These are phyloP conservation scores for Lasioglossum marginatum DNA, from an alignment of 2,888 invertebrate species.

Conservation along the genomic window DNA sequence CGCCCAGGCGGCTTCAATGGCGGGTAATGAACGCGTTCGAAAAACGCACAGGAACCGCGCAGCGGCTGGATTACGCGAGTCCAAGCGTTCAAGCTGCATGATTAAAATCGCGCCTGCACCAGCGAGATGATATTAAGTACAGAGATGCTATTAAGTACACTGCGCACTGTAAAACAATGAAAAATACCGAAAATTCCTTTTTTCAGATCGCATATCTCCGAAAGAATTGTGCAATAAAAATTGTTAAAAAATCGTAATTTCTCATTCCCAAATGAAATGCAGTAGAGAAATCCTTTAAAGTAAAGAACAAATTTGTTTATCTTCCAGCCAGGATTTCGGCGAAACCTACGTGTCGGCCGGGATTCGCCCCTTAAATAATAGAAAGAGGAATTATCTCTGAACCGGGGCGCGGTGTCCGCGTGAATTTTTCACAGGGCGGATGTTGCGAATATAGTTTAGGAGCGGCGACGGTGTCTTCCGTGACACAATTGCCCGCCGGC, in stretches of 20 bases:
- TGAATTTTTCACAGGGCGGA: slow-evolving; percentile 2
- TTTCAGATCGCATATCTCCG: not conserved
- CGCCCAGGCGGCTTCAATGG: slow-evolving; percentile 13
- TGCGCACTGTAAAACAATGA: not conserved
- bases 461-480: not conserved
- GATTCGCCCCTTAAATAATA: not conserved
- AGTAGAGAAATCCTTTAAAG: not conserved
- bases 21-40: slow-evolving; percentile 16
- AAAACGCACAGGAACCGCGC: not conserved
- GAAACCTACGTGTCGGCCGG: not conserved
- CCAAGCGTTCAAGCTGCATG: not conserved
- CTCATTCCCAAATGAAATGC: not conserved
- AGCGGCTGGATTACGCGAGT: slow-evolving; percentile 11
- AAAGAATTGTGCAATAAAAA: no score
- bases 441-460: slow-evolving; percentile 1
- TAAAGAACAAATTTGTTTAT: not conserved
- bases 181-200: not conserved
- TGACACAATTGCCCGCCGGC: not conserved
- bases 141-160: slow-evolving; percentile 12
- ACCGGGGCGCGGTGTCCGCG: not conserved
- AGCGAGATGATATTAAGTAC: slow-evolving; percentile 11
- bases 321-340: not conserved
- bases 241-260: not conserved
- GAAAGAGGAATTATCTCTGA: not conserved
- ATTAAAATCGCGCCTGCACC: slow-evolving; percentile 32